Conservation (phyloP, 1,140 invertebrate species). For the Chlorops oryzae region DNA sequence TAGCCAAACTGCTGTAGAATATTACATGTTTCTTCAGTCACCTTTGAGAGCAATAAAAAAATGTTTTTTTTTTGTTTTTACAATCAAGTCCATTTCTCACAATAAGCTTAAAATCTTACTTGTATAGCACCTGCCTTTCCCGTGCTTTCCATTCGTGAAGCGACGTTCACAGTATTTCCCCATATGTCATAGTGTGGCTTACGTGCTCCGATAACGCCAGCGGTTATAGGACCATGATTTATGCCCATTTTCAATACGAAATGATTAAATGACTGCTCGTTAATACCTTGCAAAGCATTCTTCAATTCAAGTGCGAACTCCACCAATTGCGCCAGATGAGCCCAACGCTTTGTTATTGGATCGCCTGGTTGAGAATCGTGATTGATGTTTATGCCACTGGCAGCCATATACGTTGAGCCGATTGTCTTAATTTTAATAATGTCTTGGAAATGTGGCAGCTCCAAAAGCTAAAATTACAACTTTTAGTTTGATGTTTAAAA, state of each 20-base stretch:
- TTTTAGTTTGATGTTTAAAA: not conserved
- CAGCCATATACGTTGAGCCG: slow-evolving; percentile 96
- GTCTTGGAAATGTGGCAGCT: slow-evolving; percentile 75
- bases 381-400: slow-evolving; percentile 78
- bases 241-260: slow-evolving; percentile 93
- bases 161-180: slow-evolving; percentile 91
- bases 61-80: not conserved
- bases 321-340: slow-evolving; percentile 74
- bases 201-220: slow-evolving; percentile 87
- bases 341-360: slow-evolving; percentile 68
- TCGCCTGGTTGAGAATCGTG: slow-evolving; percentile 64
- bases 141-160: slow-evolving; percentile 93
- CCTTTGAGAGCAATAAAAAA: slow-evolving; percentile 53
- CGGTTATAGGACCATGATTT: slow-evolving; percentile 91
- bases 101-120: slow-evolving; percentile 51
- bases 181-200: slow-evolving; percentile 97
- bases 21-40: slow-evolving; percentile 84
- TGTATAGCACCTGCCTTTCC: slow-evolving; percentile 92
- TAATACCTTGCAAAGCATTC: slow-evolving; percentile 80
- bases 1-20: slow-evolving; percentile 84
- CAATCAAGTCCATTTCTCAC: not conserved
- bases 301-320: slow-evolving; percentile 88
- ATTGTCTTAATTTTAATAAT: slow-evolving; percentile 98
- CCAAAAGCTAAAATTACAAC: slow-evolving; percentile 64
- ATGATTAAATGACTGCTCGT: slow-evolving; percentile 93